Base-by-base conservation (phyloP, 2,888 invertebrate species). In the Orchestes rusci region DNA sequence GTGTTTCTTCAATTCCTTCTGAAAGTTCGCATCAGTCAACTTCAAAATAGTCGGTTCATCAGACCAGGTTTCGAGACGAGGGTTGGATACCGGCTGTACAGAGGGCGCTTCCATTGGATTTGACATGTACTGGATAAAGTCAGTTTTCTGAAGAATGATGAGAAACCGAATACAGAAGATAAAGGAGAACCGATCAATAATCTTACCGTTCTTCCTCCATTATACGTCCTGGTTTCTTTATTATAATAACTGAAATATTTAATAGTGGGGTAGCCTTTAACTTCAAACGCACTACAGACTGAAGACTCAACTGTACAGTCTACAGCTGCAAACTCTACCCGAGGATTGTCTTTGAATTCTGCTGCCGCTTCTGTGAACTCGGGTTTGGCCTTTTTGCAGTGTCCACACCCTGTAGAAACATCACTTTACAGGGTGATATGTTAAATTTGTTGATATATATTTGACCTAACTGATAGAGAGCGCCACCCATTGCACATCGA, bases 381-480 rank as follows among this genome's bases (percentile, higher is more conserved):
- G 1, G 91, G 90, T 66, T 92, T 92, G 0, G 88, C 80, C 57
- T 77, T 80, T 63, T 91, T 91, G 63, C 91, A 92, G 65, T 91
- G 90, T 1, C 90, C 90, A 65, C 92, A 92, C 91, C 91, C 90
- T 89, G 54, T 30, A 56, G 54, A 42, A 8, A 13, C n/a, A n/a
- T n/a, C n/a, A n/a, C n/a, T n/a, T n/a, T n/a, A n/a, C n/a, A n/a
- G 8, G 15, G 13, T 7, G 18, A 2, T 34, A 16, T 16, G n/a
- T 2, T 3, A 10, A 35, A 3, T 8, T 18, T 8, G 10, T 13
- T 2, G 18, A 12, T 2, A 17, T n/a, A 37, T 8, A 20, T 19
- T 3, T 3, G 28, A n/a, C 12, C n/a, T 29, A 13, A 29, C 29
- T 12, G 31, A 3, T 17, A 16, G 16, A 16, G 29, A n/a, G n/a